These are phyloP conservation scores for Heteropelma amictum DNA, from an alignment of 2,888 invertebrate genomes.

Conservation along the genomic window DNA sequence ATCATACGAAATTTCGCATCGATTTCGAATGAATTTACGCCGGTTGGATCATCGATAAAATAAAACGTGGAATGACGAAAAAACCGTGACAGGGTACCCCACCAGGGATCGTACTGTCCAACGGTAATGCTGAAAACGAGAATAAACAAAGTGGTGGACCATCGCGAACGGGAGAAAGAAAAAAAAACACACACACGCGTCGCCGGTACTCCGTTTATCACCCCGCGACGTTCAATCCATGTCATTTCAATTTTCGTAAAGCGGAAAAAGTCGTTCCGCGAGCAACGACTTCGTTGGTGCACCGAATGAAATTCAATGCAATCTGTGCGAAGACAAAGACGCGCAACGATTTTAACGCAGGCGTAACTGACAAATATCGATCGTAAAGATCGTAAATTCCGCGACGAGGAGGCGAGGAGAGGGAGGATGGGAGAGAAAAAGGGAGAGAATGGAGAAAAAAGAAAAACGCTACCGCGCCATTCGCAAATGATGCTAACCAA, in stretches of 20 bases:
- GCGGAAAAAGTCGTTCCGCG: constrained; percentile 25
- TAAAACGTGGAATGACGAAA: constrained; percentile 2
- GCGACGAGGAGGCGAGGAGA: too few species aligned
- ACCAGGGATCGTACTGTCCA: constrained; percentile 49
- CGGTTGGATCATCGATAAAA: constrained; percentile 19
- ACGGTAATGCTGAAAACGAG: constrained; percentile 39
- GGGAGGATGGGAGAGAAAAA: too few species aligned
- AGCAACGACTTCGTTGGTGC: constrained; percentile 52
- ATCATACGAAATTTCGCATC: constrained; percentile 26
- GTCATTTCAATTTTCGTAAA: constrained; percentile 5
- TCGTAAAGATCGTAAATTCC: constrained; percentile 16
- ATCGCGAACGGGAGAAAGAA: constrained; percentile 30
- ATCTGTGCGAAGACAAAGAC: constrained; percentile 46
- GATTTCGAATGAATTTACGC: constrained; percentile 13
- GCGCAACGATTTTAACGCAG: constrained; percentile 15
- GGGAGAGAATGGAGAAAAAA: not conserved
- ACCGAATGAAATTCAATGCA: constrained; percentile 57
- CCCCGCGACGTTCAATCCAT: constrained; percentile 12
- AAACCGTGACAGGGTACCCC: constrained; percentile 52
- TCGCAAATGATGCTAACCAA: constrained; percentile 50
- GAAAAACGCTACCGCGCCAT: constrained; percentile 10
- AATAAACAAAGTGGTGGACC: constrained; percentile 23
- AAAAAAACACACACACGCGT: constrained; percentile 5
- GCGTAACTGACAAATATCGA: constrained; percentile 41
- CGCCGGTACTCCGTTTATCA: constrained; percentile 5